These are phyloP conservation scores for Eulemur mongoz DNA, from an alignment of 2,797 vertebrate species.

Conservation along the genomic window DNA sequence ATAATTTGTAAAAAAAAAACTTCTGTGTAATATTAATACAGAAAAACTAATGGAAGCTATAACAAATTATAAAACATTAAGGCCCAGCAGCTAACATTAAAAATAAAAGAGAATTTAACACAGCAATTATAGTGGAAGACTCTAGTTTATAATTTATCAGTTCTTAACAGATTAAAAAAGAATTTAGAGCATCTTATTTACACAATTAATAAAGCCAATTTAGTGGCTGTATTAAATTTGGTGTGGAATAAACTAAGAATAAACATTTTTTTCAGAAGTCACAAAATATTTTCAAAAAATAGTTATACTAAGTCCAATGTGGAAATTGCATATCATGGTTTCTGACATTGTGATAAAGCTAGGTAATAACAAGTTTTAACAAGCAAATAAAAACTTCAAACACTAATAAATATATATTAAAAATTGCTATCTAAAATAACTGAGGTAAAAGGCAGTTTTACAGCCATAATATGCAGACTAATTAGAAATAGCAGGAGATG, in stretches of 20 bases:
- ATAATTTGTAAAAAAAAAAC: not conserved
- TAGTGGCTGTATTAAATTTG: not conserved
- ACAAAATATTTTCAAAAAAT: not conserved
- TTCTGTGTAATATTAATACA: not conserved
- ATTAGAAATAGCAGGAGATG: not conserved
- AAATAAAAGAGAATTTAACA: not conserved
- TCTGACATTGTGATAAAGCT: not conserved
- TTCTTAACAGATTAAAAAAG: not conserved
- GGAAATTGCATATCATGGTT: not conserved
- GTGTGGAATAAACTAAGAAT: not conserved
- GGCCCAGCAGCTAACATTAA: not conserved
- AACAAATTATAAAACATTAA: not conserved
- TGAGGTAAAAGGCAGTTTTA: not conserved
- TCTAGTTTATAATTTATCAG: not conserved
- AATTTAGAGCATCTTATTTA: not conserved
- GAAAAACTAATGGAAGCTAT: not conserved
- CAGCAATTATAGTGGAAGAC: not conserved
- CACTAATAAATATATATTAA: not conserved
- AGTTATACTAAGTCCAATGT: not conserved
- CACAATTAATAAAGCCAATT: not conserved
- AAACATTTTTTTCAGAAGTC: not conserved
- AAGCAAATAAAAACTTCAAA: not conserved
- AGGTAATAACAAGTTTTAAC: not conserved
- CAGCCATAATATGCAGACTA: not conserved
- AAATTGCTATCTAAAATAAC: not conserved